Evolutionary conservation across 2,113 vertebrate genomes (phyloP).

Genomic region (Anser cygnoides): DNA sequence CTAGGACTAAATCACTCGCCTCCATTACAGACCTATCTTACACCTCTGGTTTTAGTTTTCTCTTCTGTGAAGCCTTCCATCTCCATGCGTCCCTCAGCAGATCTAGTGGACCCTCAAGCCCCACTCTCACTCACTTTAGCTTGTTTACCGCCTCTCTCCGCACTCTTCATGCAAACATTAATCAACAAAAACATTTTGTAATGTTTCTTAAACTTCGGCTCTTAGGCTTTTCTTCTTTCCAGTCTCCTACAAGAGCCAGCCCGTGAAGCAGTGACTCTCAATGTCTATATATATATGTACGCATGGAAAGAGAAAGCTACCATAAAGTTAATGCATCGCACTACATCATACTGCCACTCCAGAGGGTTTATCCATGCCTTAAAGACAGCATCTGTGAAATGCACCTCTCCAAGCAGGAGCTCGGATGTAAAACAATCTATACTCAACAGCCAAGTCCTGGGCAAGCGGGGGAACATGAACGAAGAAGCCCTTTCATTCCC

Average conservation of each 20-base stretch:
- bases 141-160: not conserved
- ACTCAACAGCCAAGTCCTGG: not conserved
- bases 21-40: not conserved
- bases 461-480: not conserved
- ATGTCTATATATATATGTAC: not conserved
- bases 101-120: not conserved
- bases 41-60: not conserved
- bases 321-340: not conserved
- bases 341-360: not conserved
- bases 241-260: accelerated
- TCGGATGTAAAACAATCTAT: not conserved
- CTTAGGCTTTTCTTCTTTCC: not conserved
- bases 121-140: not conserved
- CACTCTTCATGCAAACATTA: not conserved
- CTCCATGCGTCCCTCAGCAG: not conserved
- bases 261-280: not conserved
- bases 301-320: not conserved
- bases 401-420: not conserved
- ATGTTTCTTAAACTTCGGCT: not conserved
- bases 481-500: not conserved
- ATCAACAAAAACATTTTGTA: not conserved
- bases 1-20: not conserved
- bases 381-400: not conserved
- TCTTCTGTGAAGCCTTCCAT: not conserved
- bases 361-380: not conserved